Evolutionary conservation across 2,888 invertebrate species (phyloP).

Genomic region (Mallateleia sp.): DNA sequence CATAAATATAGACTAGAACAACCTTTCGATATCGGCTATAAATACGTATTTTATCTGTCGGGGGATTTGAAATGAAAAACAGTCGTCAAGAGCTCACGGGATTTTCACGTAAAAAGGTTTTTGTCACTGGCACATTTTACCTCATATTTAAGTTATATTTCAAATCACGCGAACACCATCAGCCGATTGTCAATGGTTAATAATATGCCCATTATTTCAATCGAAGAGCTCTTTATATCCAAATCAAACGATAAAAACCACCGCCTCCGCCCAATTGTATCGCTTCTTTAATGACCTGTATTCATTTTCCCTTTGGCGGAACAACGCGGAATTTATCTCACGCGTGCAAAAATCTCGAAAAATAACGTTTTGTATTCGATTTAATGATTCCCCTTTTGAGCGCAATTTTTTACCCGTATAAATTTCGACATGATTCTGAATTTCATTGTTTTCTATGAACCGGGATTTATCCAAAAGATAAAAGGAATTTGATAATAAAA

Average conservation of each 20-base stretch:
- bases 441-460: conserved; percentile 74
- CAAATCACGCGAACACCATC: conserved; percentile 29
- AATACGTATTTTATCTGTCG: conserved; percentile 87
- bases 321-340: conserved; percentile 14
- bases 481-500: conserved; percentile 75
- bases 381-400: conserved; percentile 32
- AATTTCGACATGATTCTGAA: conserved; percentile 57
- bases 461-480: conserved; percentile 67
- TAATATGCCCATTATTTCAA: neutral
- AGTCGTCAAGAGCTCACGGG: conserved; percentile 87
- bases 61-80: conserved; percentile 88
- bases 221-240: neutral
- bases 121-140: conserved; percentile 55
- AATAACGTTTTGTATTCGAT: conserved; percentile 63
- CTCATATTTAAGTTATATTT: conserved; percentile 57
- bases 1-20: conserved; percentile 84
- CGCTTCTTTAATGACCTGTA: too few relatives aligned
- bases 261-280: too few relatives aligned
- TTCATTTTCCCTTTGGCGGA: neutral
- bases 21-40: conserved; percentile 85
- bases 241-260: too few relatives aligned
- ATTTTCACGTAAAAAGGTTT: conserved; percentile 86
- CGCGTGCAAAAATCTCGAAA: conserved; percentile 14
- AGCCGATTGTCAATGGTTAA: conserved; percentile 26
- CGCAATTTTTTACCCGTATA: conserved; percentile 47